phyloP scores from a whole-genome alignment of 2,888 invertebrate genomes.

The Phania funesta region DNA sequence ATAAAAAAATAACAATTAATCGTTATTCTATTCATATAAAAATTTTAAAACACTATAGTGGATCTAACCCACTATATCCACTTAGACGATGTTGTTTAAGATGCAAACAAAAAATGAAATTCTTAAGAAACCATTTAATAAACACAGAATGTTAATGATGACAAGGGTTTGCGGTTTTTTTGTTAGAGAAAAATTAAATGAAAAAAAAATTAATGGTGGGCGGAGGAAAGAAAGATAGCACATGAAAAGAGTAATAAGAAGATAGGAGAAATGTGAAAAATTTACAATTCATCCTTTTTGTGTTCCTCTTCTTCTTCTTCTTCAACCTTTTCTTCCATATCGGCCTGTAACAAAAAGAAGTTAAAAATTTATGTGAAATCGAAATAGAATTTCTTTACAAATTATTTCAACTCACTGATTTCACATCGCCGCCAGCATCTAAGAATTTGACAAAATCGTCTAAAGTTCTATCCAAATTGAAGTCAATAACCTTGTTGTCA shows the following conservation, averaged over 20 bases:
- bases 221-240: conserved; percentile 30
- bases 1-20: conserved; percentile 33
- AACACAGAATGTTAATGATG: conserved; percentile 19
- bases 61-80: conserved; percentile 35
- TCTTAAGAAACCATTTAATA: conserved; percentile 14
- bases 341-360: conserved; percentile 67
- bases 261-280: conserved; percentile 35
- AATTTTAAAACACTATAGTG: conserved; percentile 12
- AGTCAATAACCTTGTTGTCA: conserved; percentile 93
- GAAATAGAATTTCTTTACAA: background rate
- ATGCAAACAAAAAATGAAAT: conserved; percentile 61
- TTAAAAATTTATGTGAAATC: background rate
- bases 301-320: conserved; percentile 72
- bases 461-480: conserved; percentile 96
- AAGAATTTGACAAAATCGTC: conserved; percentile 96
- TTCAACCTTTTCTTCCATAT: conserved; percentile 75
- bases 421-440: conserved; percentile 92
- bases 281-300: conserved; percentile 81
- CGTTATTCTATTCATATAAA: conserved; percentile 30
- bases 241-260: background rate
- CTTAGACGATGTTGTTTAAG: conserved; percentile 16
- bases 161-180: conserved; percentile 29
- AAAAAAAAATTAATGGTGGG: conserved; percentile 56
- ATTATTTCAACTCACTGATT: conserved; percentile 80
- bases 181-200: conserved; percentile 50